Base-by-base conservation (phyloP, 2,113 vertebrate species). In the Pterocles burchelli region DNA sequence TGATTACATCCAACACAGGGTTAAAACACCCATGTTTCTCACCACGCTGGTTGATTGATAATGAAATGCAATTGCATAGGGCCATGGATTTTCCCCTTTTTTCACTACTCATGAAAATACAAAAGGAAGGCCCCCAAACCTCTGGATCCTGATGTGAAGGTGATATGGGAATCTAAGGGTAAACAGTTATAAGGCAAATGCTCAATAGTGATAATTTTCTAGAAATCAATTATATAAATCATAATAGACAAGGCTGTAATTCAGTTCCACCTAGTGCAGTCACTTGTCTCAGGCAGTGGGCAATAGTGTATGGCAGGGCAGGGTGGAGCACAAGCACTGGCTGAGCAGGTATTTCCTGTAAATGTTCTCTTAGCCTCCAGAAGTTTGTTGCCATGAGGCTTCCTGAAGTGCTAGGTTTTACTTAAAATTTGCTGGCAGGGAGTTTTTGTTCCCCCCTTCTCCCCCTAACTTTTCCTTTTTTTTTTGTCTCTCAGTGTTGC, bases 241-340 rank as follows among this genome's bases (percentile, higher is more conserved):
- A 12, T 11, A 28, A 19, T 12, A 28, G 49, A 17, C 4, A 36
- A 41, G 41, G 67, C 63, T 26, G 5, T 24, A 29, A 25, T 48
- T 80, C 20, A 59, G 33, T 48, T 57, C 51, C 12, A 36, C 51
- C 36, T 57, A 16, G 18, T 46, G 48, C 16, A 20, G n/a, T 16
- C 51, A 68, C 34, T 67, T 28, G 26, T 59, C 63, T 80, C 0
- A 0, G 63, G 41, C 45, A 31, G 38, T 0, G 2, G 58, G 45
- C 4, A 10, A 31, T 3, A 10, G 26, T 6, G 10, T 43, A 9
- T 26, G 38, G 8, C 36, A 36, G 31, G 19, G 74, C 31, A 29
- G 29, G n/a, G n/a, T n/a, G n/a, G n/a, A 17, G 52, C 4, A 7
- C 26, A 36, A 43, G 51, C 46, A 6, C 34, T 45, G 45, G 49